Percentiles rank a stretch among this genome's conserved stretches.
phyloP scores from a whole-genome alignment of 2,113 vertebrate species.

The Ctenodactylus gundi region DNA sequence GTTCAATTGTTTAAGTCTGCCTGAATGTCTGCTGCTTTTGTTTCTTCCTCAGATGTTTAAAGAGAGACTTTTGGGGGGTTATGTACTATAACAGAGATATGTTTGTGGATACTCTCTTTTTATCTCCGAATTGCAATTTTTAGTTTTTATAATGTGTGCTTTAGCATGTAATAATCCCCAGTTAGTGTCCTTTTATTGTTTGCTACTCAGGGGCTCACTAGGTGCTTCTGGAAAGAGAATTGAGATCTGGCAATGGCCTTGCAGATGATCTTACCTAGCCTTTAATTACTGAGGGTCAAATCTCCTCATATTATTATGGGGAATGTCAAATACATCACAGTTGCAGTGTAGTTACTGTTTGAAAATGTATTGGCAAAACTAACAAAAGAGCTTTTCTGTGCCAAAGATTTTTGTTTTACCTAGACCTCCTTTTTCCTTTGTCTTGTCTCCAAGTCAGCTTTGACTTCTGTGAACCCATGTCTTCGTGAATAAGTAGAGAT shows the following conservation, averaged over 20 bases:
- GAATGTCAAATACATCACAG: slow-evolving; percentile 1
- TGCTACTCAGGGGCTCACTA: background rate
- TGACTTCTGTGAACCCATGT: background rate
- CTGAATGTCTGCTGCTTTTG: rapidly evolving
- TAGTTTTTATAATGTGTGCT: background rate
- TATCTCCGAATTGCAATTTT: background rate
- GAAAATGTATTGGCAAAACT: background rate
- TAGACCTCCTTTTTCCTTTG: background rate
- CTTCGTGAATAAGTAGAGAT: background rate
- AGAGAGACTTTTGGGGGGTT: background rate
- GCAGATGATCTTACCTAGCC: background rate
- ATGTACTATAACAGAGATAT: background rate
- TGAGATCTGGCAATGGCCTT: background rate
- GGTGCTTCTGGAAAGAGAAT: background rate
- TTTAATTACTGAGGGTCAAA: background rate
- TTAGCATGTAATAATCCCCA: background rate
- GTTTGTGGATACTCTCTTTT: background rate
- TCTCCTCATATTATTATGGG: background rate
- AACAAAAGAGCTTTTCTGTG: background rate
- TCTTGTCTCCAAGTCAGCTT: background rate
- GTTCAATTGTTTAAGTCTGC: background rate
- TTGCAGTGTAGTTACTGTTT: background rate
- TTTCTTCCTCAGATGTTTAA: slow-evolving; percentile 29
- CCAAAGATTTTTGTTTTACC: background rate
- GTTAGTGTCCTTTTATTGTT: background rate